Conservation (phyloP, 2,888 invertebrate genomes). For the Sesia bembeciformis region DNA sequence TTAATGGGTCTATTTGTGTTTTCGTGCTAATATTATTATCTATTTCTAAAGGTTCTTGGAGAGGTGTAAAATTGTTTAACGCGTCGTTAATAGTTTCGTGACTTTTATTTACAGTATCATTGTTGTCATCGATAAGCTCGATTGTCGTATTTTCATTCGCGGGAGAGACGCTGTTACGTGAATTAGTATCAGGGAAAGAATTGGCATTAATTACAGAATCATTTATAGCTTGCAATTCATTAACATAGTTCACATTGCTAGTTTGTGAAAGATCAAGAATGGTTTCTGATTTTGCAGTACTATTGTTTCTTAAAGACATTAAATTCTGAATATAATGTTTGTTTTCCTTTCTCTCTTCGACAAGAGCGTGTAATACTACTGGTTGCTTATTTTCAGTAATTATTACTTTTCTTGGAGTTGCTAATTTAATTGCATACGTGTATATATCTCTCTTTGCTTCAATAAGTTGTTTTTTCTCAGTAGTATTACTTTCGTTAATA, state of each 20-base stretch:
- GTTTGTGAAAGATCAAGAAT: neutral
- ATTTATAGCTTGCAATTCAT: neutral
- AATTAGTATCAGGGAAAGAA: neutral
- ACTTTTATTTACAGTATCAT: neutral
- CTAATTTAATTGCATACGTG: slow-evolving; percentile 11
- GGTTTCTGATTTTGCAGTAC: neutral
- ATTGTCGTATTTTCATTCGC: neutral
- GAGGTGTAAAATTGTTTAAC: neutral
- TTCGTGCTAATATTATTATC: neutral
- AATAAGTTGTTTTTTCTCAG: neutral
- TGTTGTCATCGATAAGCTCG: neutral
- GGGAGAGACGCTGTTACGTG: neutral
- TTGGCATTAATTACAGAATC: neutral
- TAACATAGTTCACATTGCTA: neutral
- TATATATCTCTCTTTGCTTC: neutral
- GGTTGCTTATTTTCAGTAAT: slow-evolving; percentile 28
- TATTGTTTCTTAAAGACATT: neutral
- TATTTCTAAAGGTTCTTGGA: neutral
- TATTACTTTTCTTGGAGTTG: slow-evolving; percentile 23
- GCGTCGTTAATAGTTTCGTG: neutral
- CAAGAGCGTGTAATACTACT: slow-evolving; percentile 24
- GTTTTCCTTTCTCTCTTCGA: slow-evolving; percentile 17
- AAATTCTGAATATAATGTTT: neutral
- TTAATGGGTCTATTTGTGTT: neutral
- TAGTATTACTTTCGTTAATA: neutral